Percentiles rank a stretch among this genome's conserved stretches.
Evolutionary conservation across 2,888 invertebrate species (phyloP).

Genomic region (Lasioglossum malachurum): DNA sequence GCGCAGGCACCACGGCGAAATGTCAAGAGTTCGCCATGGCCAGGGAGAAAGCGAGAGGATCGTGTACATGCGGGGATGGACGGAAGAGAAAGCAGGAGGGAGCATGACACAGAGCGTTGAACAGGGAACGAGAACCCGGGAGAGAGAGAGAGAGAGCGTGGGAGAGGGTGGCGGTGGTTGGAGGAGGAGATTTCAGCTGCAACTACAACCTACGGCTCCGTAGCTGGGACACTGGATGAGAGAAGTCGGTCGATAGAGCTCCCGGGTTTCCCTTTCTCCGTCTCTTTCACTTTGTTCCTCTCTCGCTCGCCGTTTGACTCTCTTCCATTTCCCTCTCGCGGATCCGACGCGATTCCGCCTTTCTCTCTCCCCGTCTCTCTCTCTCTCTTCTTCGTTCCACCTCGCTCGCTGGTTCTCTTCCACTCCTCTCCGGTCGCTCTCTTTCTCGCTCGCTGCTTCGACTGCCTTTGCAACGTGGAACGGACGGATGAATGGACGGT

Average conservation of each 20-base stretch:
- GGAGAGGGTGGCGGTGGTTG: conserved; percentile 20
- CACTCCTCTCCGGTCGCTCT: background rate
- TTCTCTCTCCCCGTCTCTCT: conserved; percentile 19
- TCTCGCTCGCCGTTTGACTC: conserved; percentile 33
- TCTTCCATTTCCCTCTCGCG: conserved; percentile 32
- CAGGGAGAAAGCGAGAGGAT: conserved; percentile 49
- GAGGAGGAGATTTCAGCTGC: conserved; percentile 76
- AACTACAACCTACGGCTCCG: conserved; percentile 78
- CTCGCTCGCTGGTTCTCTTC: background rate
- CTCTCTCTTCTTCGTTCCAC: background rate
- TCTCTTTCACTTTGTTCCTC: conserved; percentile 45
- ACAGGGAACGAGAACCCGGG: conserved; percentile 2
- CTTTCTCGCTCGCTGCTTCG: background rate
- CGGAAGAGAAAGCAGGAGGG: conserved; percentile 32
- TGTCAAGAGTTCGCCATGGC: conserved; percentile 77
- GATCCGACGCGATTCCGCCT: conserved; percentile 11
- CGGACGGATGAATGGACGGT: conserved; percentile 67
- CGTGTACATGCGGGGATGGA: conserved; percentile 33
- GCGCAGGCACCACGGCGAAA: conserved; percentile 75
- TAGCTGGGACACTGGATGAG: conserved; percentile 81
- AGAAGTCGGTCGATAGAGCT: conserved; percentile 84
- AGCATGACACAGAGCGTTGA: background rate
- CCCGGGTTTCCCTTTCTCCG: conserved; percentile 72
- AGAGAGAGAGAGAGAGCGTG: background rate
- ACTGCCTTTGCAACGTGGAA: conserved; percentile 43